phyloP scores from a whole-genome alignment of 1,140 invertebrate genomes.

The Hycleus phaleratus region DNA sequence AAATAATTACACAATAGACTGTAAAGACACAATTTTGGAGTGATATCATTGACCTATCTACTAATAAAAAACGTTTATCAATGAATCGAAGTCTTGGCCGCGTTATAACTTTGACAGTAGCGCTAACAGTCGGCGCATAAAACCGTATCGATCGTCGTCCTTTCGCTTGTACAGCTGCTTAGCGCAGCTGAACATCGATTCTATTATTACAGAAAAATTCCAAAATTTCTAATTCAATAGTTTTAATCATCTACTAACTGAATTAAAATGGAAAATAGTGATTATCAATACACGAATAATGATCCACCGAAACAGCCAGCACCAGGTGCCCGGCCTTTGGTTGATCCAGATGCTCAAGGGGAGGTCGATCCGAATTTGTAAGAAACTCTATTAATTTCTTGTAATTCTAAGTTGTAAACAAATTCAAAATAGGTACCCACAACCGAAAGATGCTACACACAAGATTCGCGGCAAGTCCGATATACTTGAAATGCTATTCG shows the following conservation, averaged over 20 bases:
- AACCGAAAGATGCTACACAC: slow-evolving; percentile 79
- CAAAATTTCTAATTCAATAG: background rate
- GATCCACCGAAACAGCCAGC: slow-evolving; percentile 26
- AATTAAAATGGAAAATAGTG: slow-evolving; percentile 19
- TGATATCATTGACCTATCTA: too few species aligned
- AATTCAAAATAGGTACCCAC: slow-evolving; percentile 52
- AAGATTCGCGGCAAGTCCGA: slow-evolving; percentile 81
- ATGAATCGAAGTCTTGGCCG: too few species aligned
- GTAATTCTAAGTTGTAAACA: background rate
- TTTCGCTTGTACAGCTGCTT: slow-evolving; percentile 7
- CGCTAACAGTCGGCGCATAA: slow-evolving; percentile 1
- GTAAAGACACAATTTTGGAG: too few species aligned
- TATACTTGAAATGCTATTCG: slow-evolving; percentile 74
- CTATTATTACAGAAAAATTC: slow-evolving; percentile 2
- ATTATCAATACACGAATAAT: slow-evolving; percentile 28
- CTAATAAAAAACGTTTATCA: too few species aligned
- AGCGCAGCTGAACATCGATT: slow-evolving; percentile 11
- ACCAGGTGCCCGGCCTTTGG: slow-evolving; percentile 50
- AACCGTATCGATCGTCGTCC: background rate
- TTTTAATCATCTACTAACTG: too few species aligned
- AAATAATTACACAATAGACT: too few species aligned
- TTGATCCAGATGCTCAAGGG: slow-evolving; percentile 64
- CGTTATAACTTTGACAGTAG: background rate
- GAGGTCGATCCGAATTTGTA: slow-evolving; percentile 66
- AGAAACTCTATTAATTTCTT: slow-evolving; percentile 10